Base-by-base conservation (phyloP, 37 sponge, comb jelly and placozoan species). In the Eunapius fragilis region DNA sequence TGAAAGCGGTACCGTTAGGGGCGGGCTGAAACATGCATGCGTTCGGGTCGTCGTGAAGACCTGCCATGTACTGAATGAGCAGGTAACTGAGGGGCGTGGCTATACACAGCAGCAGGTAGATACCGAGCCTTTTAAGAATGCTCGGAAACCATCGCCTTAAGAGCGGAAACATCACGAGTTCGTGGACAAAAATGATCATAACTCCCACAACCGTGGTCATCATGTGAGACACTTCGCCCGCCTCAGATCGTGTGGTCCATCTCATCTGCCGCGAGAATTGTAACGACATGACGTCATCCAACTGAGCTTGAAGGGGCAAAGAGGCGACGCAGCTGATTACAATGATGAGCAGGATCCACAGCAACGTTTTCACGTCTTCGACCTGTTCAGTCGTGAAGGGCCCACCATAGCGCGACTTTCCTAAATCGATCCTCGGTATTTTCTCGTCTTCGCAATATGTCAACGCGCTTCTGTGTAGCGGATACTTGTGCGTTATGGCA, bases 371-470 rank as follows among this genome's bases (percentile, higher is more conserved):
- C 31, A 76, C 76, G 36, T 76, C 76, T 11, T 76, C 76, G 13
- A 76, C 76, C 36, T 76, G 76, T 31, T 76, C 76, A 5, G 76
- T 76, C 0, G 76, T 76, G 35, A 76, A 76, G 19, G 76, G 76
- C 7, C 76, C 76, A 0, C 76, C 76, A 36, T 76, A 76, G n/a
- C 36, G 32, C 10, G 76, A 76, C 35, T 76, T 76, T 23, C 76
- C 76, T 17, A 37, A 35, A 11, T 76, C 76, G 35, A 76, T 35
- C 36, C 76, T 76, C 36, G 76, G 23, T 35, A 37, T 35, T 13
- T n/a, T 23, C 22, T 76, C 35, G 36, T 76, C 36, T 33, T 76
- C 76, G n/a, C 76, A 76, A 34, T 76, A 76, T 12, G 76, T 76
- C n/a, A 35, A 35, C 37, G 76, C 76, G 36, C 76, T 76, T 24